A percentile compares a stretch with the other conserved stretches of the same genome.
These are phyloP conservation scores for Leptatherina wallacei DNA, from an alignment of 2,797 vertebrate species.

Conservation along the genomic window DNA sequence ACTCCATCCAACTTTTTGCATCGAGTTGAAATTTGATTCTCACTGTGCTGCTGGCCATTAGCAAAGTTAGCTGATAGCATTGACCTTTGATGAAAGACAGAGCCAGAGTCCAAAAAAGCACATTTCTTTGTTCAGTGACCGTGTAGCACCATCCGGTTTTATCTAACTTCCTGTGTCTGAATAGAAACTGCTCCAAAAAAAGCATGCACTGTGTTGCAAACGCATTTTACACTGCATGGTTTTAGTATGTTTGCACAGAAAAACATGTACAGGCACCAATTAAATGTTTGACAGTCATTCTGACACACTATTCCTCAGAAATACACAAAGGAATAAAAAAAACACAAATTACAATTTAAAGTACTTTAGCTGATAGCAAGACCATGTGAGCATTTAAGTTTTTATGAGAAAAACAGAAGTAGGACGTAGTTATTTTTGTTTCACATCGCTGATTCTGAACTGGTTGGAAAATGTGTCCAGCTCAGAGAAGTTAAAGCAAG, in stretches of 20 bases:
- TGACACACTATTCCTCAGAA: background rate
- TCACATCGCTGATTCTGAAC: too few species aligned
- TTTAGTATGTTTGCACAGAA: background rate
- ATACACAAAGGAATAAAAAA: background rate
- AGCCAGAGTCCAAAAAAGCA: conserved; percentile 7
- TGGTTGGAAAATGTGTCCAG: background rate
- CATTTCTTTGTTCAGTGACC: background rate
- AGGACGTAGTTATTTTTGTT: too few species aligned
- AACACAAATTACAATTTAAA: background rate
- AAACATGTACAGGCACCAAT: background rate
- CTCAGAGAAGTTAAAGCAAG: background rate
- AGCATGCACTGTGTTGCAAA: fast-evolving
- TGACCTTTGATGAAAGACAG: conserved; percentile 4
- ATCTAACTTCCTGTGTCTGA: background rate
- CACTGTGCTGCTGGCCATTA: conserved; percentile 1
- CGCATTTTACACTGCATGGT: background rate
- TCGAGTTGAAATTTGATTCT: background rate
- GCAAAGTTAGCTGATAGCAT: conserved; percentile 14
- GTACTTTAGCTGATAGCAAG: background rate
- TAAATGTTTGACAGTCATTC: background rate
- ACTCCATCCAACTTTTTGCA: background rate
- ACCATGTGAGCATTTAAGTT: background rate
- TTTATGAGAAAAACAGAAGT: background rate
- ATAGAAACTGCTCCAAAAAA: background rate
- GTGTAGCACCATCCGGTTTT: background rate